Evolutionary conservation across 2,888 invertebrate genomes (phyloP), one percentile per base, ranked within the genome.

Genomic region (Eumerus sabulonum): DNA sequence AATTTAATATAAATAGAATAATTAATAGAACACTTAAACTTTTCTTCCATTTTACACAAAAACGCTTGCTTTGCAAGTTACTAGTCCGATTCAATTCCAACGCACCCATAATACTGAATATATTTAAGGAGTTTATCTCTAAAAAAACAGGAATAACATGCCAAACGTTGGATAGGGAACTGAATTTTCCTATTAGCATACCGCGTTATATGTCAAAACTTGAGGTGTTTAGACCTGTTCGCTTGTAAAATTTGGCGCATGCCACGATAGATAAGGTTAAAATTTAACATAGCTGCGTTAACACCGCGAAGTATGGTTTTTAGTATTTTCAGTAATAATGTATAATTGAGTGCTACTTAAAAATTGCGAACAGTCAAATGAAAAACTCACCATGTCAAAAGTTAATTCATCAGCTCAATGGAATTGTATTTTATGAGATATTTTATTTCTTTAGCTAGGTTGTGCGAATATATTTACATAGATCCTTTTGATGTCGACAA

Each of bases 31-130:
- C 67, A 60, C 62, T 67, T 60, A 19, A 45, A 62, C 13, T 51
- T 56, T 38, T 62, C 56, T 74, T 62, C 67, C 60, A 74, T 68
- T 74, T 68, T 19, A 68, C 62, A 62, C 13, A 48, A 48, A 50
- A 53, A 27, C 17, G n/a, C 40, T 73, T 54, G 7, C 19, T 67
- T 53, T 56, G 53, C 60, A 74, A 56, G n/a, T 56, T 51, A 74
- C 74, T 74, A 74, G 74, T 74, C 68, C 74, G 67, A 16, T 38
- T 56, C 36, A 38, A 62, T 51, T 62, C 62, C 40, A 74, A 54
- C 59, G 56, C 50, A 62, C 50, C 74, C 74, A 74, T 74, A 74
- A 74, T 74, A 74, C 74, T 74, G 74, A 74, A 74, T 70, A 74
- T 67, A 67, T 62, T 62, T 62, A 42, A 62, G 44, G 19, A 68